A percentile compares a stretch with the other conserved stretches of the same genome.
Evolutionary conservation across 2,113 vertebrate species (phyloP).

Genomic region (Heloderma charlesbogerti): DNA sequence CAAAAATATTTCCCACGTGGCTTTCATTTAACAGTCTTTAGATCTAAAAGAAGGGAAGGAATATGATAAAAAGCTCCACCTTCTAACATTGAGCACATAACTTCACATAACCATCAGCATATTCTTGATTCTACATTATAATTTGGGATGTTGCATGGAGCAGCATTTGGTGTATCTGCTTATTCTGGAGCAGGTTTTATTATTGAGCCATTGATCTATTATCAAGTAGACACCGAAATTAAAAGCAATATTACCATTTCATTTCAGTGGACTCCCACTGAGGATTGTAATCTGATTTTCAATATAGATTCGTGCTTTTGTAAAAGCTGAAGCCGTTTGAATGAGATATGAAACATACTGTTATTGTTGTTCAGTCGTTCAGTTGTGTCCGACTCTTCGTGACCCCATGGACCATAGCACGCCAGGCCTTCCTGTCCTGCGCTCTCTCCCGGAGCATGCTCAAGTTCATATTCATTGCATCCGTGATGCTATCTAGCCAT

Average conservation of each 20-base stretch:
- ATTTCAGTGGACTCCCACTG: not conserved
- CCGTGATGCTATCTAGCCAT: no score
- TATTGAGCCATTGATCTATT: not conserved
- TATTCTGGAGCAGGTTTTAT: not conserved
- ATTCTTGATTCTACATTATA: not conserved
- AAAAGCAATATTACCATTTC: constrained; percentile 5
- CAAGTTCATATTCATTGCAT: no score
- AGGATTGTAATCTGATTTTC: not conserved
- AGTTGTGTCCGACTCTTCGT: no score
- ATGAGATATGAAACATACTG: not conserved
- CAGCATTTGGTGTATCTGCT: not conserved
- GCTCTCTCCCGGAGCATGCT: no score
- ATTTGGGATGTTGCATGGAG: not conserved
- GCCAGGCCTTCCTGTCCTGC: no score
- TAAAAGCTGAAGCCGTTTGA: not conserved
- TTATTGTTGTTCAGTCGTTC: no score
- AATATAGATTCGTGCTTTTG: not conserved
- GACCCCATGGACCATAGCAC: no score
- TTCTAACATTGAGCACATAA: constrained; percentile 45
- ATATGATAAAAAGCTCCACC: constrained; percentile 24
- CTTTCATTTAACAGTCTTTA: constrained; percentile 34
- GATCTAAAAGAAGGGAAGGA: constrained; percentile 38
- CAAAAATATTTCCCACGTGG: constrained; percentile 35
- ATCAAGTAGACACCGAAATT: not conserved
- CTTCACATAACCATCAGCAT: not conserved